These are phyloP conservation scores for Chaetodon trifasciatus DNA, from an alignment of 2,797 vertebrate genomes.

Conservation along the genomic window DNA sequence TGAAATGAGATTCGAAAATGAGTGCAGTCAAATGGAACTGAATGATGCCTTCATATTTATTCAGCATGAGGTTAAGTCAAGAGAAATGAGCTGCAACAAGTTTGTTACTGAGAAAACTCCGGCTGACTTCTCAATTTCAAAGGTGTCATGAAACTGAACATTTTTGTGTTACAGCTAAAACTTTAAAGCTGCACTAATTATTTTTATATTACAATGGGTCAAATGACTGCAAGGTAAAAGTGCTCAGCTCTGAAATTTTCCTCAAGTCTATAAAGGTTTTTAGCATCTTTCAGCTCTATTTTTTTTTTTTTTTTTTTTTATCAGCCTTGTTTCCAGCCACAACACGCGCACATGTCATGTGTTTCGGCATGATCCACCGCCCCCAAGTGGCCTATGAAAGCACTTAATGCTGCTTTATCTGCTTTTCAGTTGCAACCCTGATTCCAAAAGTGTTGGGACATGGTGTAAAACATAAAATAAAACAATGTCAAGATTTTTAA, in stretches of 20 bases:
- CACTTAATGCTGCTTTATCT: background rate
- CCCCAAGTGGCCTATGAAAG: background rate
- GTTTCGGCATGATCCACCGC: background rate
- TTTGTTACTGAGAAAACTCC: constrained; percentile 32
- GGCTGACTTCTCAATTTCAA: background rate
- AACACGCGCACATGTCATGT: background rate
- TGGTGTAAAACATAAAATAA: too few species aligned
- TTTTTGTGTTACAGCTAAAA: constrained; percentile 22
- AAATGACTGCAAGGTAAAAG: background rate
- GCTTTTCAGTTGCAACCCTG: too few species aligned
- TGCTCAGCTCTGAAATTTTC: background rate
- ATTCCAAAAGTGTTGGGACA: too few species aligned
- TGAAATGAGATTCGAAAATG: constrained; percentile 49
- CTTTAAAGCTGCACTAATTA: background rate
- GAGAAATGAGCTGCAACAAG: constrained; percentile 47
- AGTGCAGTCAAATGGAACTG: constrained; percentile 26
- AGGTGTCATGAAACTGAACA: background rate
- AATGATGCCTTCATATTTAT: constrained; percentile 47
- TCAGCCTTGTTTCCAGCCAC: background rate
- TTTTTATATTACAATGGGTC: constrained; percentile 4
- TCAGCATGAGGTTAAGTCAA: constrained; percentile 46
- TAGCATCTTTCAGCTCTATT: background rate
- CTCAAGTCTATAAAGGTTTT: background rate
- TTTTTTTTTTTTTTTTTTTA: background rate
- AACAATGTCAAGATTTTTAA: too few species aligned